Percentiles rank a stretch among this genome's conserved stretches.
Evolutionary conservation across 2,888 invertebrate genomes (phyloP).

Genomic region (Trachelus troglodyta): DNA sequence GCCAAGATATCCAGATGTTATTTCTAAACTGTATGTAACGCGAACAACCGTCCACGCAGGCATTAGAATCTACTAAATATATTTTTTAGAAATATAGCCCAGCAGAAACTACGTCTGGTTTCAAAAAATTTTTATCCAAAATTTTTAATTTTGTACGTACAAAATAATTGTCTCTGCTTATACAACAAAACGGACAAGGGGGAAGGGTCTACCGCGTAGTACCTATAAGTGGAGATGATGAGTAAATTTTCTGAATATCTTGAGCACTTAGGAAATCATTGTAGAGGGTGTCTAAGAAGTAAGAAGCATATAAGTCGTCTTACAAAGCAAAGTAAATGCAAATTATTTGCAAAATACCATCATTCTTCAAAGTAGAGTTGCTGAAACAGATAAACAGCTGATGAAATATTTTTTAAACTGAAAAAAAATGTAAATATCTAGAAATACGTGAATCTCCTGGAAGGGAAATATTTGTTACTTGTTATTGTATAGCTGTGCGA

Average conservation of each 20-base stretch:
- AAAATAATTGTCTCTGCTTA: not conserved
- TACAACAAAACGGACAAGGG: not conserved
- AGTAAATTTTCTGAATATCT: not conserved
- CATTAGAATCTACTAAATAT: not conserved
- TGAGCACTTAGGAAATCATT: not conserved
- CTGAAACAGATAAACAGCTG: not conserved
- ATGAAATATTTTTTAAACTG: not conserved
- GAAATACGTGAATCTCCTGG: not conserved
- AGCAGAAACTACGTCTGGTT: too few relatives aligned
- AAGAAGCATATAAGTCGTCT: not conserved
- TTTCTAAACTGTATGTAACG: not conserved
- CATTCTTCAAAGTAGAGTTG: not conserved
- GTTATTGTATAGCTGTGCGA: not conserved
- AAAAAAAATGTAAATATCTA: not conserved
- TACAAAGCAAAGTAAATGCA: not conserved
- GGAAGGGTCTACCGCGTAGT: not conserved
- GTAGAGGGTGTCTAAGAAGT: not conserved
- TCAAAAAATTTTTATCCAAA: not conserved
- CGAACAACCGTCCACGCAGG: not conserved
- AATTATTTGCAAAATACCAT: not conserved
- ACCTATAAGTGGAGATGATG: not conserved
- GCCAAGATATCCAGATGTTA: not conserved
- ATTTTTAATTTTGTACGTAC: not conserved
- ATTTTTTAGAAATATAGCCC: too few relatives aligned
- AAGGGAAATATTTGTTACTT: not conserved